Evolutionary conservation across 2,888 invertebrate genomes (phyloP).

Genomic region (Limnephilus auricula): DNA sequence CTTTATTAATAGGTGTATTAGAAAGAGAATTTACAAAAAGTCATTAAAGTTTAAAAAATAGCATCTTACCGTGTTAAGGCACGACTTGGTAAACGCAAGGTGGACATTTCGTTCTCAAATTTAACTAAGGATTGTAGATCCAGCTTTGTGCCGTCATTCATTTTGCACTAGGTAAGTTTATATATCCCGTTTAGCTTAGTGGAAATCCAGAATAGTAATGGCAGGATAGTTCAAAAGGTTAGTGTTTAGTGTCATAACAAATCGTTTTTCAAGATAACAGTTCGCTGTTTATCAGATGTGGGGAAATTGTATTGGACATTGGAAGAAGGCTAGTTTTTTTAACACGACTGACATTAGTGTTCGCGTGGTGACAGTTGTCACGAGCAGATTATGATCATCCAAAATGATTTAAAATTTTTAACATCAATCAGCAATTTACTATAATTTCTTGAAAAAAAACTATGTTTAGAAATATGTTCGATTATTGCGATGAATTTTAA

Average conservation of each 20-base stretch:
- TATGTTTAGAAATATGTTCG: too few species aligned
- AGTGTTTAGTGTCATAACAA: too few species aligned
- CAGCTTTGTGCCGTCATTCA: not conserved
- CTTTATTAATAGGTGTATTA: not conserved
- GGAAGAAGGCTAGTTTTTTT: not conserved
- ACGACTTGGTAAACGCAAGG: not conserved
- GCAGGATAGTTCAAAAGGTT: not conserved
- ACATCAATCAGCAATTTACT: not conserved
- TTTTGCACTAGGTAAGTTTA: not conserved
- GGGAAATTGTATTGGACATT: not conserved
- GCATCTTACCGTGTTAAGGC: not conserved
- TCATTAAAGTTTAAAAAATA: not conserved
- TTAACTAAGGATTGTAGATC: not conserved
- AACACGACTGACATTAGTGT: not conserved
- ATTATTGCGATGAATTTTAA: too few species aligned
- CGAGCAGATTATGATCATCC: not conserved
- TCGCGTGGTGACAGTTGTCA: not conserved
- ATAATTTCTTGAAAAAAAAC: too few species aligned
- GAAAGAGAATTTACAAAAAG: not conserved
- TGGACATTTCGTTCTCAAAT: not conserved
- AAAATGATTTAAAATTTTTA: not conserved
- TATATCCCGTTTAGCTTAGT: not conserved
- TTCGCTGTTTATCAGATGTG: not conserved
- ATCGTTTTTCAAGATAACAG: not conserved
- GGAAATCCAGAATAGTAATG: not conserved